Evolutionary conservation across 1,140 invertebrate species (phyloP).

Genomic region (Ptiloglossa arizonensis): DNA sequence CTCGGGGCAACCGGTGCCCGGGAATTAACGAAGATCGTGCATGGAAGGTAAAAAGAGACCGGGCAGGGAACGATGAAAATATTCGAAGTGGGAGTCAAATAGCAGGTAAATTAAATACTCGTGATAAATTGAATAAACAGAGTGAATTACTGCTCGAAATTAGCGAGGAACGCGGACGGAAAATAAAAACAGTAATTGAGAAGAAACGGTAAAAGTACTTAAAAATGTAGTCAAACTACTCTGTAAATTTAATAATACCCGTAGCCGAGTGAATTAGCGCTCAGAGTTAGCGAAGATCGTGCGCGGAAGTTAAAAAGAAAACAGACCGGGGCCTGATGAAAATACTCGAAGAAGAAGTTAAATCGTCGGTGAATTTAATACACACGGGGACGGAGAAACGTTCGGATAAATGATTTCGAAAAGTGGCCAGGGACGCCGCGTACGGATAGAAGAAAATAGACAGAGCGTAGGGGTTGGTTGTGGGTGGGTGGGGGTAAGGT

Average conservation of each 20-base stretch:
- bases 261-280: background rate
- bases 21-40: background rate
- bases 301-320: background rate
- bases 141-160: background rate
- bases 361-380: too few relatives aligned
- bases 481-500: background rate
- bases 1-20: background rate
- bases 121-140: too few relatives aligned
- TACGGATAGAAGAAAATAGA: too few relatives aligned
- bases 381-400: too few relatives aligned
- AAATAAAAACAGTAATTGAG: too few relatives aligned
- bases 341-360: too few relatives aligned
- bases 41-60: background rate
- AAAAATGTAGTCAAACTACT: too few relatives aligned
- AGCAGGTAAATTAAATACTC: background rate
- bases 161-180: background rate
- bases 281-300: background rate
- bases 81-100: background rate
- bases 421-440: too few relatives aligned
- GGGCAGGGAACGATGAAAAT: background rate
- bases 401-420: too few relatives aligned
- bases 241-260: conserved; percentile 1
- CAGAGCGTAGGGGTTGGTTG: too few relatives aligned
- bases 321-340: too few relatives aligned
- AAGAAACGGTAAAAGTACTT: too few relatives aligned